Base-by-base conservation (phyloP, 2,888 invertebrate genomes). In the Galerucella calmariensis region DNA sequence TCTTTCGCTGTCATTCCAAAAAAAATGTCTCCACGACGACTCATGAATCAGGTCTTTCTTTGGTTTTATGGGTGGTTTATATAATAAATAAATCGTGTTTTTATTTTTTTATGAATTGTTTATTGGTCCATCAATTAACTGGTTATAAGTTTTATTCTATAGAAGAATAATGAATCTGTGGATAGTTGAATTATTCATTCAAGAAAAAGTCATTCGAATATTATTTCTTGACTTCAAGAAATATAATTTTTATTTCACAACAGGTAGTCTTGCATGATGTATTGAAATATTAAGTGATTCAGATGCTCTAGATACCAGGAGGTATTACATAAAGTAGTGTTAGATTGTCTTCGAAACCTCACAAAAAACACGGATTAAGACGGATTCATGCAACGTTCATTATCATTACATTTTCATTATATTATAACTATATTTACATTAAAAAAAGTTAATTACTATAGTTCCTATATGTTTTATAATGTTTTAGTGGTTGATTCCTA, bases 41-140 rank as follows among this genome's bases (percentile, higher is more conserved):
- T 78, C 73, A 80, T 81, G 80, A 80, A 82, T 82, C 81, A 79
- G 75, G 58, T 70, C 74, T 77, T 79, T 79, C 77, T 82, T 82
- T 71, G 78, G 78, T 82, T 82, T 82, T 82, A 82, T 82, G 79
- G 78, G 78, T 79, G 79, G 77, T 77, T 76, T 77, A 73, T 76
- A 81, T 78, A 80, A 82, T 83, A 83, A 83, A 83, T 82, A 82
- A 80, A 77, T 79, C 79, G 73, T 74, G 79, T 78, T 83, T 80
- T 81, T 80, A 77, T 69, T 78, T 77, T 79, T 78, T 81, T 79
- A 77, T 41, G 77, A 75, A 76, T 82, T 81, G 78, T 82, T 82
- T 81, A 79, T 79, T 73, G 77, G 74, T 77, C 81, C 82, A 83
- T 82, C 79, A 83, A 82, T 83, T 82, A 82, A 67, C 72, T 72